Conservation (phyloP, 2,888 invertebrate species). For the Luffia ferchaultella region DNA sequence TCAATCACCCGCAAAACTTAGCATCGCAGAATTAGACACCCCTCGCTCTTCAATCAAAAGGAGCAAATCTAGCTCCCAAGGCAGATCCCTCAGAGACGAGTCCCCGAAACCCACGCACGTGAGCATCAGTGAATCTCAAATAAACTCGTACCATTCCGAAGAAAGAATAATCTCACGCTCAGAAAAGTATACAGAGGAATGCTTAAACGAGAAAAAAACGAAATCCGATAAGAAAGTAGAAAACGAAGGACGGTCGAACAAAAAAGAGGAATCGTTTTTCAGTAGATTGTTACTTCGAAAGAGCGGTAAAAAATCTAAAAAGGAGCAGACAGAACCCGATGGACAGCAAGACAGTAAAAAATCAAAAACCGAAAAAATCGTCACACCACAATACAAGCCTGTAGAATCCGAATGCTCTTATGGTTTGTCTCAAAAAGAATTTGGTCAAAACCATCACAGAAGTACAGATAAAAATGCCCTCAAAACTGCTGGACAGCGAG, state of each 20-base stretch:
- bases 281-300: slow-evolving; percentile 73
- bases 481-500: slow-evolving; percentile 54
- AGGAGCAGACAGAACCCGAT: slow-evolving; percentile 53
- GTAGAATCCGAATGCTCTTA: slow-evolving; percentile 36
- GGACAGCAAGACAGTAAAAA: slow-evolving; percentile 45
- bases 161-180: slow-evolving; percentile 41
- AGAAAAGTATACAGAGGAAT: slow-evolving; percentile 53
- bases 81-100: slow-evolving; percentile 40
- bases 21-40: slow-evolving; percentile 48
- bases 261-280: slow-evolving; percentile 70
- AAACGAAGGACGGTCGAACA: slow-evolving; percentile 51
- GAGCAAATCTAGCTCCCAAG: slow-evolving; percentile 59
- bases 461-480: slow-evolving; percentile 46
- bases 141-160: slow-evolving; percentile 27
- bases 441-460: slow-evolving; percentile 31
- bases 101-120: slow-evolving; percentile 25
- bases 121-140: slow-evolving; percentile 23
- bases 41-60: slow-evolving; percentile 55
- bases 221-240: slow-evolving; percentile 55
- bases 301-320: slow-evolving; percentile 75
- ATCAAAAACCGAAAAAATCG: slow-evolving; percentile 38
- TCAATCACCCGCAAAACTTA: slow-evolving; percentile 59
- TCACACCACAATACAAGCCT: slow-evolving; percentile 36
- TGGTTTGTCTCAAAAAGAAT: slow-evolving; percentile 25
- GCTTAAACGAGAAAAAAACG: slow-evolving; percentile 51